A percentile compares a stretch with the other conserved stretches of the same genome.
phyloP scores from a whole-genome alignment of 2,797 vertebrate genomes.

The Myripristis murdjan region DNA sequence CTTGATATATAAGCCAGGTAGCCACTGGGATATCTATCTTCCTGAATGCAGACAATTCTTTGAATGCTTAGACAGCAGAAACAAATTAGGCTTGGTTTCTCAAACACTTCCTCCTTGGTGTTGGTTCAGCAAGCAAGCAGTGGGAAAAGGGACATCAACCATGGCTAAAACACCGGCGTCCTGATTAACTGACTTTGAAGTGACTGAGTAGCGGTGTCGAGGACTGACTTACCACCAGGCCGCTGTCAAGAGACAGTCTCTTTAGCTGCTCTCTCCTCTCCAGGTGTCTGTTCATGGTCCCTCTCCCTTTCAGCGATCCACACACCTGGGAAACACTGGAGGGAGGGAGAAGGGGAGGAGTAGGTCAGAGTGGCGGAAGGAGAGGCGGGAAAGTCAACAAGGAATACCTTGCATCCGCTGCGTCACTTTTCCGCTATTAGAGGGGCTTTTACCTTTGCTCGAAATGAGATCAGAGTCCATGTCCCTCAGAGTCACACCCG shows the following conservation, averaged over 20 bases:
- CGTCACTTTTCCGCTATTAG: conserved; percentile 39
- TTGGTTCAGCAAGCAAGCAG: background rate
- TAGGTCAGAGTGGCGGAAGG: background rate
- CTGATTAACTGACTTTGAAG: conserved; percentile 13
- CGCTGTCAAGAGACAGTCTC: conserved; percentile 87
- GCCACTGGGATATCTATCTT: too few relatives aligned
- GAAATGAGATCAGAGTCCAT: conserved; percentile 64
- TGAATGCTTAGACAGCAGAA: too few relatives aligned
- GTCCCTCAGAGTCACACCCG: background rate
- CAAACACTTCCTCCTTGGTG: too few relatives aligned
- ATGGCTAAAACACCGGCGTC: too few relatives aligned
- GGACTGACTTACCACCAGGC: conserved; percentile 88
- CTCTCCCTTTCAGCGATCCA: conserved; percentile 75
- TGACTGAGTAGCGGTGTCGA: background rate
- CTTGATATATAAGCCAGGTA: too few relatives aligned
- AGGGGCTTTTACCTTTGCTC: conserved; percentile 47
- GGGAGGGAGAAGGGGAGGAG: conserved; percentile 49
- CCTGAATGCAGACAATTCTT: too few relatives aligned
- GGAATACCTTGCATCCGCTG: conserved; percentile 41
- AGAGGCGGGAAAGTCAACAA: conserved; percentile 66
- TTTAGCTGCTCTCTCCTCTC: conserved; percentile 87
- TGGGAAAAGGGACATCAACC: conserved; percentile 13
- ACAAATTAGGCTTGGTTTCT: too few relatives aligned
- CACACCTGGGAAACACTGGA: conserved; percentile 80
- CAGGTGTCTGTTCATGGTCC: conserved; percentile 85